Evolutionary conservation across 92 coral and sea anemone species (phyloP).

Genomic region (Palythoa caribaeorum): DNA sequence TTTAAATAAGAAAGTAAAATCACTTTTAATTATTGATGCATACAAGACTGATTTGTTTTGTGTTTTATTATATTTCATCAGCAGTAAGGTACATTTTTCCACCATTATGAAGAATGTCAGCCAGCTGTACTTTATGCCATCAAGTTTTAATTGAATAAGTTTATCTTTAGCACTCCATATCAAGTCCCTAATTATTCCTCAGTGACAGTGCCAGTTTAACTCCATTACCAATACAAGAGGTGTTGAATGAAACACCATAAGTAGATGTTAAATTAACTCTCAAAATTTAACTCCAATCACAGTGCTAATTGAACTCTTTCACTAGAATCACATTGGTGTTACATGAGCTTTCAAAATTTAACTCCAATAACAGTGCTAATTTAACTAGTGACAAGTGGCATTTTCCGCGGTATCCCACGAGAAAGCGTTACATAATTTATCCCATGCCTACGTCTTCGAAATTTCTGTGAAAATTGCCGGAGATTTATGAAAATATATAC

Average conservation of each 20-base stretch:
- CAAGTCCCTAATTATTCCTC: background rate
- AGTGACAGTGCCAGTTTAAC: background rate
- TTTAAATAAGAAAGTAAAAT: background rate
- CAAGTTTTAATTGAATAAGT: background rate
- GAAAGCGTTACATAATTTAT: too few relatives aligned
- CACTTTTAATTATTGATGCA: background rate
- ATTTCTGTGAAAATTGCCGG: too few relatives aligned
- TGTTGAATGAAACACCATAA: background rate
- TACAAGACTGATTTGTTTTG: background rate
- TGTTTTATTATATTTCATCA: background rate
- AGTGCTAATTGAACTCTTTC: background rate
- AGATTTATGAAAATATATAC: too few relatives aligned
- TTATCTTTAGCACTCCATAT: too few relatives aligned
- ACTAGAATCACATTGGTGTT: background rate
- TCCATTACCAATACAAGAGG: background rate
- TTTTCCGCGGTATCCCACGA: too few relatives aligned
- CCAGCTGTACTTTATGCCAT: background rate
- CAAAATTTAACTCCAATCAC: background rate
- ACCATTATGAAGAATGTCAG: background rate
- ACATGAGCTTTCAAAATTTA: background rate
- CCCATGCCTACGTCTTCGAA: too few relatives aligned
- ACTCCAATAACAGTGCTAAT: too few relatives aligned
- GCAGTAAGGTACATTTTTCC: background rate
- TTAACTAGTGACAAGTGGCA: too few relatives aligned
- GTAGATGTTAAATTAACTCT: background rate